Evolutionary conservation across 2,797 vertebrate species (phyloP).

Genomic region (Syngnathus rostellatus): DNA sequence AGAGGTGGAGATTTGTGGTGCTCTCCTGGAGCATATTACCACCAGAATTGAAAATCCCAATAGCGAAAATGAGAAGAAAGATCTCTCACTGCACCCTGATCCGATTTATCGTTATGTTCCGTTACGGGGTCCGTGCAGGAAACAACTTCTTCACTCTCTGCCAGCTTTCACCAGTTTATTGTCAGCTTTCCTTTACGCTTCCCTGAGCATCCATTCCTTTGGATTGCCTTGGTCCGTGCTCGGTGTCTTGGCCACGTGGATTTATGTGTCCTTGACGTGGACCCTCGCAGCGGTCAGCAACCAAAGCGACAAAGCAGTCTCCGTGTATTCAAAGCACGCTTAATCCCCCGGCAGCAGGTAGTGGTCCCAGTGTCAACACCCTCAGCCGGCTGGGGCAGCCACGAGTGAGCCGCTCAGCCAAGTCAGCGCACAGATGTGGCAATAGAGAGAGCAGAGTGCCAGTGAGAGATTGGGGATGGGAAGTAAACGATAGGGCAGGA

Average conservation of each 20-base stretch:
- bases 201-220: constrained; percentile 39
- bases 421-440: constrained; percentile 33
- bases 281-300: constrained; percentile 42
- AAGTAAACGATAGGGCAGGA: constrained; percentile 25
- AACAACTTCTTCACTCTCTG: constrained; percentile 40
- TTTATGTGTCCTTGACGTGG: constrained; percentile 37
- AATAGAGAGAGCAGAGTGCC: constrained; percentile 20
- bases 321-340: constrained; percentile 44
- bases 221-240: constrained; percentile 42
- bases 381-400: constrained; percentile 40
- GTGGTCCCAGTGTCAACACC: constrained; percentile 55
- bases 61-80: constrained; percentile 22
- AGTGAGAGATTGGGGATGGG: constrained; percentile 18
- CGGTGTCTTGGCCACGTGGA: constrained; percentile 33
- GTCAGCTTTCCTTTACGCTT: constrained; percentile 25
- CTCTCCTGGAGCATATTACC: constrained; percentile 35
- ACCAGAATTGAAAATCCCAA: constrained; percentile 29
- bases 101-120: constrained; percentile 22
- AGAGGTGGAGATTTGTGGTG: constrained; percentile 33
- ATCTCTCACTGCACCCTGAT: constrained; percentile 23
- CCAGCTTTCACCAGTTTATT: constrained; percentile 23
- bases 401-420: constrained; percentile 43
- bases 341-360: constrained; percentile 66
- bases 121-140: constrained; percentile 12
- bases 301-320: constrained; percentile 56